Evolutionary conservation across 2,113 vertebrate species (phyloP), one percentile per base, ranked within the genome.

Genomic region (Vidua chalybeata): DNA sequence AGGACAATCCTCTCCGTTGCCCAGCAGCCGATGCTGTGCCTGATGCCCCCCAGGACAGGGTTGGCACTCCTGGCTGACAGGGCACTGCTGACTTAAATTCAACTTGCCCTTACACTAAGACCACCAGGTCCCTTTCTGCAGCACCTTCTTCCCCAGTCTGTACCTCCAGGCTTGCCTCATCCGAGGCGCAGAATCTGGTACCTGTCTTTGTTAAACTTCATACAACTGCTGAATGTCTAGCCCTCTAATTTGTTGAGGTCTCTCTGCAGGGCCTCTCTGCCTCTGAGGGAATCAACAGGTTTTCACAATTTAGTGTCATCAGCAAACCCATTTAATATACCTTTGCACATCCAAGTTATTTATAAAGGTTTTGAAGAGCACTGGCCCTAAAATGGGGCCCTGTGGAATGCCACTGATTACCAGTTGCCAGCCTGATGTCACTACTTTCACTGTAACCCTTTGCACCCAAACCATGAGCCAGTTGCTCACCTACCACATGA

Each of bases 11-110:
- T 23, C 20, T 61, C 46, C 28, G 9, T 39, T 12, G 6, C 39
- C 33, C 0, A 0, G 18, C 10, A 61, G 39, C 3, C 0, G 0
- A 33, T 62, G 63, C 18, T 77, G 39, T 27, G 3, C 21, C 37
- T 76, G 31, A 77, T 37, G 45, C 9, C 0, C 11, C 5, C 30
- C 26, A 59, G 26, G 13, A 76, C 37, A 76, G 0, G 1, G 13
- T 0, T 59, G 13, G 6, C 37, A 14, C 54, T 54, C 39, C 27
- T 55, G 41, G n/a, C 16, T 67, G 20, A 35, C 62, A 43, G 35
- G 62, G 31, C 62, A 76, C 35, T 67, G 35, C 10, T 58, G 24
- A 16, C 20, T 43, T 35, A 51, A 0, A 24, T 59, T 43, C 52
- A 59, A 11, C 11, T 31, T 17, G 2, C 10, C 22, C 0, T 15